A percentile compares a stretch with the other conserved stretches of the same genome.
Conservation (phyloP, 2,888 invertebrate species). For the Blastobasis lacticolella region DNA sequence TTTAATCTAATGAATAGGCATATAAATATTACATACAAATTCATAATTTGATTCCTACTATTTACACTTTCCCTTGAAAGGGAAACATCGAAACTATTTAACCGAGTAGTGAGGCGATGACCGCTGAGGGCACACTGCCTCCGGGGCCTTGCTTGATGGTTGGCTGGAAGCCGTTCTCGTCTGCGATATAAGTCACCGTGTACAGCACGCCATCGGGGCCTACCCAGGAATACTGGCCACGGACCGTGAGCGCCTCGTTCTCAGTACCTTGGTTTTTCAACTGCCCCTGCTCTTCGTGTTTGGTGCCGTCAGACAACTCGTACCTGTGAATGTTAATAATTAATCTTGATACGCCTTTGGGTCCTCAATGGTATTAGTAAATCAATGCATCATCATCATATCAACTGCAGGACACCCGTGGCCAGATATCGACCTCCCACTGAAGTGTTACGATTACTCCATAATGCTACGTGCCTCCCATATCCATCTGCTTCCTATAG, state of each 20-base stretch:
- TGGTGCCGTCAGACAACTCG: constrained; percentile 74
- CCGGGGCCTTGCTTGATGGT: constrained; percentile 58
- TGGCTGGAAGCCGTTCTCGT: constrained; percentile 68
- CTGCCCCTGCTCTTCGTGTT: constrained; percentile 71
- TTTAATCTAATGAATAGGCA: constrained; percentile 33
- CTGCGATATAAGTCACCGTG: constrained; percentile 74
- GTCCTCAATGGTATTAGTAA: background rate
- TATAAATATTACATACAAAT: constrained; percentile 68
- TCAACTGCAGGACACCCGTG: background rate
- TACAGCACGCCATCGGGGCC: constrained; percentile 74
- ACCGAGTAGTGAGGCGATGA: constrained; percentile 51
- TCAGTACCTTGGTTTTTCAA: constrained; percentile 73
- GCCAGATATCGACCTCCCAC: background rate
- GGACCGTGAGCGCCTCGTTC: constrained; percentile 71
- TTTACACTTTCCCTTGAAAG: constrained; percentile 32
- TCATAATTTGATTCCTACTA: constrained; percentile 24
- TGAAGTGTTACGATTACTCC: background rate
- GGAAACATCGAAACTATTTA: constrained; percentile 24
- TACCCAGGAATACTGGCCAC: constrained; percentile 71
- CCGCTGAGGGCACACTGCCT: constrained; percentile 46
- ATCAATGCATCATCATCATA: background rate
- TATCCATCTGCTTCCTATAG: background rate
- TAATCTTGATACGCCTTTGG: background rate
- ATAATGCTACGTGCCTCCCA: background rate
- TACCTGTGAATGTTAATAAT: constrained; percentile 39